A percentile compares a stretch with the other conserved stretches of the same genome.
These are phyloP conservation scores for Sphenodon punctatus DNA, from an alignment of 2,797 vertebrate species.

Conservation along the genomic window DNA sequence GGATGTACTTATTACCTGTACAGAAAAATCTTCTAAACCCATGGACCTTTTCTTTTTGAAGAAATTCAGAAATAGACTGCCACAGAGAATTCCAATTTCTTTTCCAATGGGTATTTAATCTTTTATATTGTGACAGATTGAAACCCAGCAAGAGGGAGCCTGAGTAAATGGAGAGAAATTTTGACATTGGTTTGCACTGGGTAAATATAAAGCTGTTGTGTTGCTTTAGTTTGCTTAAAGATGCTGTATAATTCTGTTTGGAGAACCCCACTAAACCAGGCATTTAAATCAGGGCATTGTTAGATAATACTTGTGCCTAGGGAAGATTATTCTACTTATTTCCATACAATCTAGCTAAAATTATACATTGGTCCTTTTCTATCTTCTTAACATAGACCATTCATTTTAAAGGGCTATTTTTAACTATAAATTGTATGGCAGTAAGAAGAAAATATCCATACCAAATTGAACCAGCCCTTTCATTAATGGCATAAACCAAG, in stretches of 20 bases:
- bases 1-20: neutral
- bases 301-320: too few relatives aligned
- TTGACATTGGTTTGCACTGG: neutral
- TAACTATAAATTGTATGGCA: conserved; percentile 8
- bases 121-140: neutral
- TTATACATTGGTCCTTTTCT: conserved; percentile 35
- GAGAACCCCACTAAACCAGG: conserved; percentile 44
- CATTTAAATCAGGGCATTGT: conserved; percentile 63
- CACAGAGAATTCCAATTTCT: neutral
- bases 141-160: neutral
- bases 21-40: neutral
- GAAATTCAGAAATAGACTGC: neutral
- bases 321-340: too few relatives aligned
- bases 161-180: conserved; percentile 3
- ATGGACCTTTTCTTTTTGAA: neutral
- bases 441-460: conserved; percentile 36
- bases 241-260: neutral
- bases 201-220: neutral
- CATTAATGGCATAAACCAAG: too few relatives aligned
- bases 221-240: conserved; percentile 10
- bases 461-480: conserved; percentile 21
- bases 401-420: conserved; percentile 51
- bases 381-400: conserved; percentile 38
- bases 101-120: neutral
- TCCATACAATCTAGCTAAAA: conserved; percentile 50